Evolutionary conservation across 2,113 vertebrate species (phyloP).

Genomic region (Myotis yumanensis): DNA sequence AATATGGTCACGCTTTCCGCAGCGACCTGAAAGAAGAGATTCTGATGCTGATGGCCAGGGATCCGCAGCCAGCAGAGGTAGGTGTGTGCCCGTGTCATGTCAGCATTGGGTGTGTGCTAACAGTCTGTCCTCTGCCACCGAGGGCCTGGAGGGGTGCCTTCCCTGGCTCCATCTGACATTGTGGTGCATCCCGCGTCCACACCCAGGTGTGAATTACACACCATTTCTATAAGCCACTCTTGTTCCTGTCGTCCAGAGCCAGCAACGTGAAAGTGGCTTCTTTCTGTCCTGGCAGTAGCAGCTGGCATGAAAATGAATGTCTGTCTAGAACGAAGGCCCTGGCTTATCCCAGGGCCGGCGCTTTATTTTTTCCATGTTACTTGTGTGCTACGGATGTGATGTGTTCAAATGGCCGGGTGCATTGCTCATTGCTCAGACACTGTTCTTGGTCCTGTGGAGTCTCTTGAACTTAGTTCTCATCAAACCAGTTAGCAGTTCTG

Average conservation of each 20-base stretch:
- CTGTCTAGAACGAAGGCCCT: background rate
- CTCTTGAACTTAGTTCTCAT: background rate
- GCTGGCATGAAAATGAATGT: background rate
- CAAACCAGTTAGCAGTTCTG: background rate
- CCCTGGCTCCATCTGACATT: background rate
- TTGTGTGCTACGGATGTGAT: background rate
- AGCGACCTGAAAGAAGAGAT: slow-evolving; percentile 86
- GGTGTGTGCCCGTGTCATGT: slow-evolving; percentile 28
- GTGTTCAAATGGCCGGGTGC: background rate
- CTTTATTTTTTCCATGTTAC: background rate
- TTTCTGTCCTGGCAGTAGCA: background rate
- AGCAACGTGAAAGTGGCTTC: background rate
- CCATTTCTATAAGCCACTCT: background rate
- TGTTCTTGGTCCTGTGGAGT: background rate
- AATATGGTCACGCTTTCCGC: slow-evolving; percentile 84
- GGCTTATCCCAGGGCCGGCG: background rate
- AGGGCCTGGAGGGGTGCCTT: background rate
- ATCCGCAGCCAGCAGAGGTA: slow-evolving; percentile 90
- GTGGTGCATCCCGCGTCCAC: background rate
- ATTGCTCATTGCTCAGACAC: background rate
- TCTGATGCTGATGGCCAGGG: slow-evolving; percentile 91
- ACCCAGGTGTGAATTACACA: background rate
- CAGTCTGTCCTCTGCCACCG: background rate
- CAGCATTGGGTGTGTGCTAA: background rate
- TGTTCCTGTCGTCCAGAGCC: background rate